phyloP scores from a whole-genome alignment of 2,113 vertebrate species.

The Pterophyllum scalare region DNA sequence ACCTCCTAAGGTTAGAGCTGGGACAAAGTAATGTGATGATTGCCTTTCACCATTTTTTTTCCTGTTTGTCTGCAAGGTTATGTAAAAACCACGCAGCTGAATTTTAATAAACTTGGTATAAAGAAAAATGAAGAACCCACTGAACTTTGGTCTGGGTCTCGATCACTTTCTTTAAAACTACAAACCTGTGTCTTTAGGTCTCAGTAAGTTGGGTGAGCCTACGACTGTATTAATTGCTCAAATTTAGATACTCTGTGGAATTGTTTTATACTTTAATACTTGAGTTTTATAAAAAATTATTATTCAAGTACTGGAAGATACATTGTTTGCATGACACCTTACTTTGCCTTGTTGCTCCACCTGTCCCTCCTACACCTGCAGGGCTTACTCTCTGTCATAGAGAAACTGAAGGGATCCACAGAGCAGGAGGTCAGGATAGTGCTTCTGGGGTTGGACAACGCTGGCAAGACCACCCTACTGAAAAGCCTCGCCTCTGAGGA shows the following conservation, averaged over 20 bases:
- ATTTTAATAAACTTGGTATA: rapidly evolving
- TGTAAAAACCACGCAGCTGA: neutral
- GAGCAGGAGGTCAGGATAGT: conserved; percentile 88
- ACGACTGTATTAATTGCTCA: neutral
- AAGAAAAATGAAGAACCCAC: neutral
- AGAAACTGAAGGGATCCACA: conserved; percentile 84
- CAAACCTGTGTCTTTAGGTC: neutral
- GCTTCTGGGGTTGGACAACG: conserved; percentile 89
- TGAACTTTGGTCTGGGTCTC: neutral
- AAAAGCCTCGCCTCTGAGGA: conserved; percentile 87
- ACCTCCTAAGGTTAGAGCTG: neutral
- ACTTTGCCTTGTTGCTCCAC: neutral
- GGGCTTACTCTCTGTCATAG: conserved; percentile 89
- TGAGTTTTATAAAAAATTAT: neutral
- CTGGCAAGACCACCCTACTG: conserved; percentile 88
- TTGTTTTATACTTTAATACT: neutral
- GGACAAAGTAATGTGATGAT: neutral
- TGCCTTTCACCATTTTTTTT: neutral
- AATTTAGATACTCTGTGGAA: neutral
- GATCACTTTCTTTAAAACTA: neutral
- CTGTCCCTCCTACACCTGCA: conserved; percentile 6
- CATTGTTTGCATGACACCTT: too few relatives aligned
- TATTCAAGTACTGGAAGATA: neutral
- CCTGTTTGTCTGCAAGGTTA: neutral
- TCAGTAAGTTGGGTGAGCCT: neutral